Evolutionary conservation across 2,888 invertebrate genomes (phyloP), one percentile per base, ranked within the genome.

Genomic region (Stramonita haemastoma): DNA sequence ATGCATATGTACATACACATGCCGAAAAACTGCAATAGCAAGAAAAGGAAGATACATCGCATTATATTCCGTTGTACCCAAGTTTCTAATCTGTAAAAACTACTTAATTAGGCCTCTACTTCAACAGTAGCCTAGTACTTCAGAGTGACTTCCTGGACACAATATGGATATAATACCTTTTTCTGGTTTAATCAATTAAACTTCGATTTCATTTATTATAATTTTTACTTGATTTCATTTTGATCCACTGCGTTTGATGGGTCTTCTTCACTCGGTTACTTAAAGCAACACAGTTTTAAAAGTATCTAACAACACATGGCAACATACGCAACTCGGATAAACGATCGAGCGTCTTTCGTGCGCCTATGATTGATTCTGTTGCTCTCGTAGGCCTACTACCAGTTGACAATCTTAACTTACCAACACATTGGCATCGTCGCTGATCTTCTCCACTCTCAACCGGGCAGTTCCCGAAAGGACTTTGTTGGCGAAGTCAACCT

Each of bases 401-500:
- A 46, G 46, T 46, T 46, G 46, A 46, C 46, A 46, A 46, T 66
- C 66, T n/a, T 77, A 26, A 29, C 73, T 73, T 73, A 77, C 73
- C 73, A 77, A 77, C 73, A 77, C 73, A 77, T 77, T 29, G 26
- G 73, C 29, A 29, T 77, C 29, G 8, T 8, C 73, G 8, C 8
- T 29, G 13, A 26, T n/a, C 93, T 97, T 97, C 89, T 97, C 96
- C 89, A 98, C 96, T 91, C 96, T 96, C 85, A 98, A 96, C 60
- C 97, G 96, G 0, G 97, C 98, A 92, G 96, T 96, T n/a, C 98
- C 98, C 91, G 96, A 96, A 26, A 98, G 96, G 26, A 97, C 96
- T 93, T 97, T 97, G 73, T 96, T 96, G 13, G 97, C 96, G 96
- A 98, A 98, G 96, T 98, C 97, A 11, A 96, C 97, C 94, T 97